Conservation (phyloP, 2,888 invertebrate genomes). For the Nipponacmea schrenckii region DNA sequence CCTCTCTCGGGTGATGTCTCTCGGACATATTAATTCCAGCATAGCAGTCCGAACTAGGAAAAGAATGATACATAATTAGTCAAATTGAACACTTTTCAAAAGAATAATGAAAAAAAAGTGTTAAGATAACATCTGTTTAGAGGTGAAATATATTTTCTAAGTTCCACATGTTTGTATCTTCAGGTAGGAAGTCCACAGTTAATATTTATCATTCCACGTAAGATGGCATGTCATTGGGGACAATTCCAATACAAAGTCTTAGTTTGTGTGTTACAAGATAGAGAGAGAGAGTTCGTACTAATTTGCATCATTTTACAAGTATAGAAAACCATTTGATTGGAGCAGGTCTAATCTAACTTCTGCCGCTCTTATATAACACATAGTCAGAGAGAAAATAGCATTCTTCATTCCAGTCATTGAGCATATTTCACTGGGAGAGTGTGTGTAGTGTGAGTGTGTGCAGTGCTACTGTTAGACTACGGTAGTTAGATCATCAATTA, state of each 20-base stretch:
- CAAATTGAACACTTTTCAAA: neutral
- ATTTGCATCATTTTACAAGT: slow-evolving; percentile 8
- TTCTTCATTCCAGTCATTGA: neutral
- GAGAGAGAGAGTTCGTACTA: neutral
- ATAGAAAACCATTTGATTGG: neutral
- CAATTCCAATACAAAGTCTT: neutral
- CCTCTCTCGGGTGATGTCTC: slow-evolving; percentile 50
- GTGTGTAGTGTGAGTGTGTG: neutral
- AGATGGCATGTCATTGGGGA: neutral
- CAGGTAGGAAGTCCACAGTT: too few relatives aligned
- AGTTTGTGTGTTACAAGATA: neutral
- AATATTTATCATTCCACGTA: too few relatives aligned
- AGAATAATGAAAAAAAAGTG: too few relatives aligned
- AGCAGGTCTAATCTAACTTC: neutral
- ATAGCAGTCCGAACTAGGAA: slow-evolving; percentile 54
- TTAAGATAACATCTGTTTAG: too few relatives aligned
- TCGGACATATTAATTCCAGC: slow-evolving; percentile 50
- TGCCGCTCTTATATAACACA: neutral
- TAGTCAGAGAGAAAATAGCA: neutral
- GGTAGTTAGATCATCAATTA: neutral
- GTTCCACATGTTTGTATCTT: too few relatives aligned
- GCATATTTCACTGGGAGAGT: neutral
- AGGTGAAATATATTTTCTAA: too few relatives aligned
- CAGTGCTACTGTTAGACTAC: neutral
- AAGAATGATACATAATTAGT: slow-evolving; percentile 22